These are phyloP conservation scores for Graphium colonna DNA, from an alignment of 2,888 invertebrate genomes.

Conservation along the genomic window DNA sequence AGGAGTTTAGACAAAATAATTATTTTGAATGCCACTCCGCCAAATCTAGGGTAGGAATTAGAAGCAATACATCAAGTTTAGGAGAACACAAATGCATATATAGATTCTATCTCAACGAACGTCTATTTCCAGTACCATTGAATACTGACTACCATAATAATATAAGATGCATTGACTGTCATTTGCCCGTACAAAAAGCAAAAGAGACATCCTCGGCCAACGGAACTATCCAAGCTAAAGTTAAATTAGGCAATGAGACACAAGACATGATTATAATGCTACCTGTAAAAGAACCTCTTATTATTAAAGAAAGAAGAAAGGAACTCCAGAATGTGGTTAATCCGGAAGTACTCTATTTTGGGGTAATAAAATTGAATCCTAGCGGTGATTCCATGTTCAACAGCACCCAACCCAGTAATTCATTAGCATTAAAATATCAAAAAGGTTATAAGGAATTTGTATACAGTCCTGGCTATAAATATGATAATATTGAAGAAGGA, in stretches of 20 bases:
- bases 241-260: slow-evolving; percentile 45
- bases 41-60: slow-evolving; percentile 48
- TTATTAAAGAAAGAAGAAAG: slow-evolving; percentile 56
- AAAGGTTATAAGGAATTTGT: slow-evolving; percentile 56
- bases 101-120: slow-evolving; percentile 77
- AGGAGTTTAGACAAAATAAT: slow-evolving; percentile 76
- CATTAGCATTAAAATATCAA: slow-evolving; percentile 65
- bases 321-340: slow-evolving; percentile 32
- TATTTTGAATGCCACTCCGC: slow-evolving; percentile 83
- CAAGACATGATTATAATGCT: slow-evolving; percentile 58
- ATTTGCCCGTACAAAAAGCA: slow-evolving; percentile 56
- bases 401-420: slow-evolving; percentile 48
- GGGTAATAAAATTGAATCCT: slow-evolving; percentile 54
- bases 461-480: slow-evolving; percentile 36
- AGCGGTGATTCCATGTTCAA: slow-evolving; percentile 56
- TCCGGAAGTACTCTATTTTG: slow-evolving; percentile 57
- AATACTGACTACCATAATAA: slow-evolving; percentile 62
- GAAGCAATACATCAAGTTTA: slow-evolving; percentile 41
- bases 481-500: slow-evolving; percentile 41
- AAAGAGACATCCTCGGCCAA: slow-evolving; percentile 40
- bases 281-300: slow-evolving; percentile 58
- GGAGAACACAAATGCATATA: slow-evolving; percentile 73
- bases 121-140: slow-evolving; percentile 77
- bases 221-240: slow-evolving; percentile 69
- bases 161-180: slow-evolving; percentile 74